Evolutionary conservation across 1,140 invertebrate species (phyloP).

Genomic region (Argopecten irradians): DNA sequence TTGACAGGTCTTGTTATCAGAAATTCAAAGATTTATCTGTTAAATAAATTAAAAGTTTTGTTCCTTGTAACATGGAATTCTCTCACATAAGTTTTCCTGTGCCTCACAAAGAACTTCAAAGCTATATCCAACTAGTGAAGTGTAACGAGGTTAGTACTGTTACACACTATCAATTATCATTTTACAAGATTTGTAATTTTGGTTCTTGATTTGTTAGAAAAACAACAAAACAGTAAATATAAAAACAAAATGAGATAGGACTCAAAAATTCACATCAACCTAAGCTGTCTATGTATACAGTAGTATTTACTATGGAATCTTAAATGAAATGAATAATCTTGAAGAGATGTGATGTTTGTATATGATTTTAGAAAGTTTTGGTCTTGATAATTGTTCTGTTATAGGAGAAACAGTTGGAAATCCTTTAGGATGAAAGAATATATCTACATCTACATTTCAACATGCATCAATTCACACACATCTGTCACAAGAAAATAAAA

Average conservation of each 20-base stretch:
- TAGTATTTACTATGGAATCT: background rate
- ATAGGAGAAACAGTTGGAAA: slow-evolving; percentile 6
- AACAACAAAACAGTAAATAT: background rate
- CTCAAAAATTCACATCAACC: slow-evolving; percentile 13
- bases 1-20: background rate
- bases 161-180: too few species aligned
- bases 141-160: too few species aligned
- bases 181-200: background rate
- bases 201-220: background rate
- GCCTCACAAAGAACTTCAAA: too few species aligned
- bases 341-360: slow-evolving; percentile 14
- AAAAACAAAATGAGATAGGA: slow-evolving; percentile 1
- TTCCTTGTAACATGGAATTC: background rate
- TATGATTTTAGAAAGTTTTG: background rate
- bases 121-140: too few species aligned
- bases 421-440: slow-evolving; percentile 8
- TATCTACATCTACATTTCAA: background rate
- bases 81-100: too few species aligned
- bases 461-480: slow-evolving; percentile 21
- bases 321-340: background rate
- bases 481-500: slow-evolving; percentile 12
- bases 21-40: background rate
- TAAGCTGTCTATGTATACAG: background rate
- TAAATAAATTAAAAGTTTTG: background rate
- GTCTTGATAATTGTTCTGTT: background rate